These are phyloP conservation scores for Cyrtodaria siliqua DNA, from an alignment of 2,888 invertebrate genomes.

Conservation along the genomic window DNA sequence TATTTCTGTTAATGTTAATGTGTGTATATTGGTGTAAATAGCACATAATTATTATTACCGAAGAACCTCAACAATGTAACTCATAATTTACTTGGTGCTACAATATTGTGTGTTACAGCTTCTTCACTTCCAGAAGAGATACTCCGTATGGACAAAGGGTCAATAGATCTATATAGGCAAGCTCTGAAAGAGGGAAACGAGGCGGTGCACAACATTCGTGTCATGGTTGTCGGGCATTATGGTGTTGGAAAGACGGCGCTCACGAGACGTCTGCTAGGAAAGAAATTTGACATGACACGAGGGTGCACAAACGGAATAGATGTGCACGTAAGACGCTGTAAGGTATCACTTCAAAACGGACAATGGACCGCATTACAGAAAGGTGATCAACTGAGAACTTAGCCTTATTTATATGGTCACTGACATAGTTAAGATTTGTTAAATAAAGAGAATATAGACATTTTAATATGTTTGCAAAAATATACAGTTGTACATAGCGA, in stretches of 20 bases:
- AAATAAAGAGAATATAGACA: too few relatives aligned
- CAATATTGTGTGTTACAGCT: too few relatives aligned
- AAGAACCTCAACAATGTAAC: too few relatives aligned
- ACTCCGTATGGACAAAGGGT: constrained; percentile 12
- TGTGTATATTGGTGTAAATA: too few relatives aligned
- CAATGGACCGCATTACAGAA: not conserved
- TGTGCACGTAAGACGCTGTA: constrained; percentile 18
- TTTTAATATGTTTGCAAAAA: too few relatives aligned
- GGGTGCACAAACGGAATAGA: constrained; percentile 19
- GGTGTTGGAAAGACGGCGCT: constrained; percentile 19
- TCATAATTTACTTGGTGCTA: too few relatives aligned
- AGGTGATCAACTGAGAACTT: too few relatives aligned
- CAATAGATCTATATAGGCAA: constrained; percentile 16
- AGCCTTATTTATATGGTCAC: too few relatives aligned
- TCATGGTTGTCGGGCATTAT: constrained; percentile 16
- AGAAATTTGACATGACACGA: constrained; percentile 13
- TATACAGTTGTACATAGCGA: too few relatives aligned
- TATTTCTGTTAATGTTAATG: too few relatives aligned
- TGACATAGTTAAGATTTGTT: too few relatives aligned
- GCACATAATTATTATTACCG: too few relatives aligned
- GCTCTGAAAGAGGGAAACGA: constrained; percentile 17
- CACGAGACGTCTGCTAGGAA: constrained; percentile 10
- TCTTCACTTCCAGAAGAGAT: constrained; percentile 18
- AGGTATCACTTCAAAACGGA: constrained; percentile 3
- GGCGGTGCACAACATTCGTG: constrained; percentile 6